These are phyloP conservation scores for Maniola jurtina DNA, from an alignment of 1,140 invertebrate genomes.

Conservation along the genomic window DNA sequence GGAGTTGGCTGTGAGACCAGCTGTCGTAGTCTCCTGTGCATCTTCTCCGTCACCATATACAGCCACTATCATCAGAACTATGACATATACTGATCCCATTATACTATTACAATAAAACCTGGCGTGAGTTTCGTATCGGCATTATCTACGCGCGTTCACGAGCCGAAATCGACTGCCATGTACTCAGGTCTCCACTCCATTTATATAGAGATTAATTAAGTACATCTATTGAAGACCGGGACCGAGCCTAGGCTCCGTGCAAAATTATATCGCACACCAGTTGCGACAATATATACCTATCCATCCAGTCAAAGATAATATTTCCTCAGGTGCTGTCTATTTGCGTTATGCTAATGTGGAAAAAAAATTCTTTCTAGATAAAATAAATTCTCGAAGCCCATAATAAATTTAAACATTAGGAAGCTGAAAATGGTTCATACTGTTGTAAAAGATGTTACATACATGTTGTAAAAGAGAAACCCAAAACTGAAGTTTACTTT, in stretches of 20 bases:
- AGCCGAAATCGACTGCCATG: conserved; percentile 64
- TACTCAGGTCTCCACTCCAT: conserved; percentile 52
- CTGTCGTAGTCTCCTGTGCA: conserved; percentile 11
- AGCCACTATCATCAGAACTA: conserved; percentile 37
- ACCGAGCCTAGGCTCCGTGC: conserved; percentile 27
- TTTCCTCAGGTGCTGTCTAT: not conserved
- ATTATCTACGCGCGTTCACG: conserved; percentile 60
- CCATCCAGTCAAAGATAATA: not conserved
- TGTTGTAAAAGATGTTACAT: too few species aligned
- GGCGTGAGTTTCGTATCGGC: conserved; percentile 36
- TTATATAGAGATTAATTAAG: conserved; percentile 64
- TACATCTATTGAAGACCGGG: conserved; percentile 43
- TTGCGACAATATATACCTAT: not conserved
- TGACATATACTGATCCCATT: conserved; percentile 41
- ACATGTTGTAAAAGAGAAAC: too few species aligned
- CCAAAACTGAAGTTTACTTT: too few species aligned
- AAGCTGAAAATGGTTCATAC: too few species aligned
- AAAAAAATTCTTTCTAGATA: too few species aligned
- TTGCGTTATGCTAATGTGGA: too few species aligned
- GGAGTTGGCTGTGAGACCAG: conserved; percentile 28
- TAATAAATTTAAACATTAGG: too few species aligned
- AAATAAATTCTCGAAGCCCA: too few species aligned
- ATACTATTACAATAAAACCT: conserved; percentile 28
- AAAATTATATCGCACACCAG: conserved; percentile 26
- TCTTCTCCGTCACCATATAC: conserved; percentile 31